Evolutionary conservation across 1,140 invertebrate genomes (phyloP).

Genomic region (Sipha flava): DNA sequence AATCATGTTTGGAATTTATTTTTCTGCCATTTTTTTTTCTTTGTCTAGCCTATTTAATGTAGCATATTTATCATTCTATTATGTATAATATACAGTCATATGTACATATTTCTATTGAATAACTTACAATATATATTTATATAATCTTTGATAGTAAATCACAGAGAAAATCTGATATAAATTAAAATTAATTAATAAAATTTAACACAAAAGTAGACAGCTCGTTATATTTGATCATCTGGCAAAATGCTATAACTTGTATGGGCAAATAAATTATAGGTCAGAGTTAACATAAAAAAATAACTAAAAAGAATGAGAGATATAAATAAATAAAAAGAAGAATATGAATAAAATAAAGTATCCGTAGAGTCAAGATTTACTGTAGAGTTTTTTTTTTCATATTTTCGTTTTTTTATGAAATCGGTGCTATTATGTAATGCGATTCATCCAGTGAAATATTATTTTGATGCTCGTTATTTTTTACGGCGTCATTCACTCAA

Average conservation of each 20-base stretch:
- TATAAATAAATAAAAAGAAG: constrained; percentile 11
- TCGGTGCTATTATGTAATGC: constrained; percentile 26
- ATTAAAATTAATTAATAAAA: constrained; percentile 10
- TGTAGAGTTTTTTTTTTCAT: background rate
- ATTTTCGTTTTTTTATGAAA: constrained; percentile 22
- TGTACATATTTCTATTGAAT: background rate
- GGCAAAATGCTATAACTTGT: constrained; percentile 18
- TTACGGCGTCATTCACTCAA: constrained; percentile 23
- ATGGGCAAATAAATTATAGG: constrained; percentile 4
- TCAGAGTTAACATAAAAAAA: background rate
- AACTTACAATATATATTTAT: background rate
- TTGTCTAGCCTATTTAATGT: no score
- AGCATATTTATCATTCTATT: no score
- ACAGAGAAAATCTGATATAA: background rate
- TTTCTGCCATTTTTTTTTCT: no score
- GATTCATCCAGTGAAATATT: constrained; percentile 26
- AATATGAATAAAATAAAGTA: constrained; percentile 13
- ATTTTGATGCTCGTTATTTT: constrained; percentile 33
- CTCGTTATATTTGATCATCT: constrained; percentile 25
- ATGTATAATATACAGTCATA: no score
- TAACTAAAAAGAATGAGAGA: background rate
- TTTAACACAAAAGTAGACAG: constrained; percentile 15
- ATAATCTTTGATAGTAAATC: background rate
- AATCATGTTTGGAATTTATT: no score
- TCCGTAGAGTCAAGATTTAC: background rate